Percentiles rank a stretch among this genome's conserved stretches.
phyloP scores from a whole-genome alignment of 2,888 invertebrate species.

The Caenorhabditis parvicauda region DNA sequence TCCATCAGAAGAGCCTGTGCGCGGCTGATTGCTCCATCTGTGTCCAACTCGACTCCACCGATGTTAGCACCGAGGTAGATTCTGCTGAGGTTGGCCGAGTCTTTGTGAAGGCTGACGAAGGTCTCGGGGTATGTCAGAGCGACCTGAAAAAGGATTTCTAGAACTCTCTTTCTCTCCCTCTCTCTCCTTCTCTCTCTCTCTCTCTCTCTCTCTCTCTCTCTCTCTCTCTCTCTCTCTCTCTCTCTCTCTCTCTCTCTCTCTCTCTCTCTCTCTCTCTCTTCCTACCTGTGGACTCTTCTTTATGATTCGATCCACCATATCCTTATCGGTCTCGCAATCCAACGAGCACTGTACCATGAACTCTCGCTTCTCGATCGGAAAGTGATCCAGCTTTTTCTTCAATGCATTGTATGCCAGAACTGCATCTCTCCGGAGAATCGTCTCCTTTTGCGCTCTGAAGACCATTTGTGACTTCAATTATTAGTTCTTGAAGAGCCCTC shows the following conservation, averaged over 20 bases:
- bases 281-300: slow-evolving; percentile 39
- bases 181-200: too few relatives aligned
- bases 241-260: too few relatives aligned
- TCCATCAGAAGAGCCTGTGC: slow-evolving; percentile 47
- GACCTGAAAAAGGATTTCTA: slow-evolving; percentile 11
- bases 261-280: background rate
- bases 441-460: slow-evolving; percentile 33
- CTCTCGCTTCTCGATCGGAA: slow-evolving; percentile 31
- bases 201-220: background rate
- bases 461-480: background rate
- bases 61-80: slow-evolving; percentile 38
- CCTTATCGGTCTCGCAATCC: slow-evolving; percentile 36
- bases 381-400: slow-evolving; percentile 41
- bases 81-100: slow-evolving; percentile 36
- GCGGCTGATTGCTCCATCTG: slow-evolving; percentile 48
- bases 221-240: background rate
- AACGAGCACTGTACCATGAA: slow-evolving; percentile 26
- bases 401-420: slow-evolving; percentile 34
- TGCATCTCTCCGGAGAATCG: slow-evolving; percentile 37
- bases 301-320: slow-evolving; percentile 43
- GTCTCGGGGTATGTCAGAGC: slow-evolving; percentile 48
- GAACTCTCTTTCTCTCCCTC: too few relatives aligned
- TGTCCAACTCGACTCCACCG: slow-evolving; percentile 47
- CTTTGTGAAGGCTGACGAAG: slow-evolving; percentile 40
- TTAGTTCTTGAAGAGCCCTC: background rate